Percentiles rank a stretch among this genome's conserved stretches.
phyloP scores from a whole-genome alignment of 1,140 invertebrate species.

The Ridgeia piscesae region DNA sequence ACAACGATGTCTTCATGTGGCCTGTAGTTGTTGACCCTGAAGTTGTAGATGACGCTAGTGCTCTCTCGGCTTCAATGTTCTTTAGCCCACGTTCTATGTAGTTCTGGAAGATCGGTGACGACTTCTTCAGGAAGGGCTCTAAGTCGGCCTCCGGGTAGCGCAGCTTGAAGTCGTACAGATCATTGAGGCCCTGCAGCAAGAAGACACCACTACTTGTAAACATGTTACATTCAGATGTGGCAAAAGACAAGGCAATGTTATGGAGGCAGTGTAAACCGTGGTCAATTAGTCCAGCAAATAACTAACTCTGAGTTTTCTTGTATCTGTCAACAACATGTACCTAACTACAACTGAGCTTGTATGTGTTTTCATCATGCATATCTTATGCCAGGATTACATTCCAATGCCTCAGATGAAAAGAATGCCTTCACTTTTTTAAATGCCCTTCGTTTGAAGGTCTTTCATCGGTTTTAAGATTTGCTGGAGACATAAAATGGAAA shows the following conservation, averaged over 20 bases:
- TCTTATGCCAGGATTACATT: too few relatives aligned
- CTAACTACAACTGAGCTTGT: too few relatives aligned
- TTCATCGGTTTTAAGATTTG: too few relatives aligned
- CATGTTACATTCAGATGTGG: background rate
- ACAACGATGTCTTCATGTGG: background rate
- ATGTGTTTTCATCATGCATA: too few relatives aligned
- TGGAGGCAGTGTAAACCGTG: background rate
- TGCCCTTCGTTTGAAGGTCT: too few relatives aligned
- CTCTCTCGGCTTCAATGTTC: slow-evolving; percentile 69
- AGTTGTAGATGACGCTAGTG: slow-evolving; percentile 6
- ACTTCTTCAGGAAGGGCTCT: slow-evolving; percentile 85
- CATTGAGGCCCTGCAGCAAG: slow-evolving; percentile 69
- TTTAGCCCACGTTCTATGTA: slow-evolving; percentile 86
- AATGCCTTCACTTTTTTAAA: too few relatives aligned
- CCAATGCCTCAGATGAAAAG: too few relatives aligned
- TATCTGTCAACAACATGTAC: too few relatives aligned
- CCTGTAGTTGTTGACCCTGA: background rate
- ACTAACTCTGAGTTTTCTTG: background rate
- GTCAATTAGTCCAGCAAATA: background rate
- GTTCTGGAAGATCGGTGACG: slow-evolving; percentile 87
- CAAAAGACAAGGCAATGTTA: background rate
- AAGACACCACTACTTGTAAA: background rate
- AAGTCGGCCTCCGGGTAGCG: slow-evolving; percentile 88
- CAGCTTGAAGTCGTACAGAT: slow-evolving; percentile 87
- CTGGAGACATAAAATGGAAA: too few relatives aligned